phyloP scores from a whole-genome alignment of 2,113 vertebrate species.

The Thryonomys swinderianus region DNA sequence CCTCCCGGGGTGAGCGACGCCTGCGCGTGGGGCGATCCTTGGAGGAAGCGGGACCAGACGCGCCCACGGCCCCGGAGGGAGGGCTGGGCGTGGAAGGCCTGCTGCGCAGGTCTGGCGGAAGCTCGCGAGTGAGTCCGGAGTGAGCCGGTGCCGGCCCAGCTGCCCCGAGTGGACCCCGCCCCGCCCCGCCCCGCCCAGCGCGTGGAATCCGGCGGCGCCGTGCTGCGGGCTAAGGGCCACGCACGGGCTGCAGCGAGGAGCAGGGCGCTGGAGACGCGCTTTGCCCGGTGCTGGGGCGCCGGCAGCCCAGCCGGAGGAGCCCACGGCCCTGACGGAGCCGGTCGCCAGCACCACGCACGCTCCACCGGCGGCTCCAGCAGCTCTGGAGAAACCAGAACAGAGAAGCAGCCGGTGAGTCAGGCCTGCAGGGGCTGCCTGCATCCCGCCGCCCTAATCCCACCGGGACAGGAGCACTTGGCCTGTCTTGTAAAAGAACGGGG shows the following conservation, averaged over 20 bases:
- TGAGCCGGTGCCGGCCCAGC: no score
- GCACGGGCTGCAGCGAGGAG: not conserved
- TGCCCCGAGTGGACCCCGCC: no score
- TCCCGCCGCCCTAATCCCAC: fast-evolving
- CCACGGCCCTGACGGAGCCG: not conserved
- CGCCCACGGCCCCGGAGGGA: no score
- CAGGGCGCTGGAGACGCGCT: not conserved
- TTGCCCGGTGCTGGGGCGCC: fast-evolving
- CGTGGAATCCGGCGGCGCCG: no score
- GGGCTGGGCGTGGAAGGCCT: not conserved
- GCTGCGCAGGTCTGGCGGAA: not conserved
- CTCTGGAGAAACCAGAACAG: fast-evolving
- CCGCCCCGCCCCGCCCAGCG: no score
- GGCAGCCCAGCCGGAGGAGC: not conserved
- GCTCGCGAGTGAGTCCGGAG: no score
- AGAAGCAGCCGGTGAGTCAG: fast-evolving
- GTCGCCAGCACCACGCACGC: no score
- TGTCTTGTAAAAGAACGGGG: not conserved
- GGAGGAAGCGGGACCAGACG: not conserved
- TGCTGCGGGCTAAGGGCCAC: no score
- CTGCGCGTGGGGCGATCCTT: not conserved
- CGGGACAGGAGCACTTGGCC: not conserved
- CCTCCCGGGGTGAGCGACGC: not conserved
- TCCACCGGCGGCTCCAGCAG: not conserved
- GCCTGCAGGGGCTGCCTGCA: not conserved